These are phyloP conservation scores for Percopsis transmontana DNA, from an alignment of 2,113 vertebrate genomes.

Conservation along the genomic window DNA sequence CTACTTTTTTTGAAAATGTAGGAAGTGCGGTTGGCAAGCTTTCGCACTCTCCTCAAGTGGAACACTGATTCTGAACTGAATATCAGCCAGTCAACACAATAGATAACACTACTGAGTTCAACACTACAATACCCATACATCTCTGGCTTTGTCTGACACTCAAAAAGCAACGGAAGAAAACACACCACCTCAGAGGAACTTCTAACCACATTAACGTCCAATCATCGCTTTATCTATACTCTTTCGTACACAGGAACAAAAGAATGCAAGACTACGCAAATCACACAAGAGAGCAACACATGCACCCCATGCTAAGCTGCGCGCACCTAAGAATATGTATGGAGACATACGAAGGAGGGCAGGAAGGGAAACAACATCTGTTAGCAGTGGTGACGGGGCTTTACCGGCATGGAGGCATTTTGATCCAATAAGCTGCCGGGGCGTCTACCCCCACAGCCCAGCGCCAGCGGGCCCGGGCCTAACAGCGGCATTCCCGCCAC, in stretches of 20 bases:
- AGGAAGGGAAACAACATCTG: conserved; percentile 61
- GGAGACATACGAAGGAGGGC: conserved; percentile 78
- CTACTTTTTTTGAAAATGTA: too few relatives aligned
- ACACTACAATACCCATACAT: neutral
- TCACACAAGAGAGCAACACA: conserved; percentile 78
- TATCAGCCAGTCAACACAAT: too few relatives aligned
- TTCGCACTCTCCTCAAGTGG: too few relatives aligned
- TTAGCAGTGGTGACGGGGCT: conserved; percentile 28
- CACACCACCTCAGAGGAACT: neutral
- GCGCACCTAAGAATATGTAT: conserved; percentile 64
- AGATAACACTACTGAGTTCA: neutral
- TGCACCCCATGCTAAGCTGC: conserved; percentile 84
- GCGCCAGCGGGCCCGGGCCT: conserved; percentile 87
- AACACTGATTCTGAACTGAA: too few relatives aligned
- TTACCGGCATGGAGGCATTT: conserved; percentile 93
- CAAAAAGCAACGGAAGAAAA: neutral
- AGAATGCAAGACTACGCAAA: conserved; percentile 81
- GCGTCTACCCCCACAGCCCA: conserved; percentile 88
- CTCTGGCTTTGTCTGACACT: neutral
- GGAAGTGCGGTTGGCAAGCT: too few relatives aligned
- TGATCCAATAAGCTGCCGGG: conserved; percentile 86
- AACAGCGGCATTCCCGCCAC: conserved; percentile 88
- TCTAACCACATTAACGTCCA: too few relatives aligned
- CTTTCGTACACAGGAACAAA: conserved; percentile 68
- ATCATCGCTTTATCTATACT: too few relatives aligned